phyloP scores from a whole-genome alignment of 2,113 vertebrate genomes.

The Nycticryphes semicollaris region DNA sequence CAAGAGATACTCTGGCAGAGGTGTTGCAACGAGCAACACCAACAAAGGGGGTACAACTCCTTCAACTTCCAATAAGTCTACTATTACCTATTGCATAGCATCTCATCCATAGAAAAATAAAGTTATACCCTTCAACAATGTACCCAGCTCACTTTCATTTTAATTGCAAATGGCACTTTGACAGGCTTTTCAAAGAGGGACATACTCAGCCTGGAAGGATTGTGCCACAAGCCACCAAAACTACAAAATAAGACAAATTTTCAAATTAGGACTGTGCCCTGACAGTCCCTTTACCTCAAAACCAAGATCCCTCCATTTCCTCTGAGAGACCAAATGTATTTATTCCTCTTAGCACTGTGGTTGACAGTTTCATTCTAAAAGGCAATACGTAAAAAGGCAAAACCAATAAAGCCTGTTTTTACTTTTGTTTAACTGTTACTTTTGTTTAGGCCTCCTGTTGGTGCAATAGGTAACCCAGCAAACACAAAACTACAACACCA shows the following conservation, averaged over 20 bases:
- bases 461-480: neutral
- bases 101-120: neutral
- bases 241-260: neutral
- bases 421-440: neutral
- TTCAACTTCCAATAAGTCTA: accelerated
- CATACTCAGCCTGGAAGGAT: neutral
- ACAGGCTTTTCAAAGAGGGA: neutral
- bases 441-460: neutral
- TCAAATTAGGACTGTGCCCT: neutral
- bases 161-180: neutral
- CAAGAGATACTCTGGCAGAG: neutral
- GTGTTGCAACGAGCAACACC: neutral
- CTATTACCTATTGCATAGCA: neutral
- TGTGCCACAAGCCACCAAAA: neutral
- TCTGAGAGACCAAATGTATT: neutral
- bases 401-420: neutral
- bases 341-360: neutral
- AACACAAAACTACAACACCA: neutral
- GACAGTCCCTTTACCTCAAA: neutral
- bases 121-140: neutral
- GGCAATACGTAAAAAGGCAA: neutral
- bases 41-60: neutral
- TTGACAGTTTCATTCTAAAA: neutral
- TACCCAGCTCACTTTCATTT: neutral
- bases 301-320: neutral